These are phyloP conservation scores for Itoplectis maculator DNA, from an alignment of 2,888 invertebrate species.

Conservation along the genomic window DNA sequence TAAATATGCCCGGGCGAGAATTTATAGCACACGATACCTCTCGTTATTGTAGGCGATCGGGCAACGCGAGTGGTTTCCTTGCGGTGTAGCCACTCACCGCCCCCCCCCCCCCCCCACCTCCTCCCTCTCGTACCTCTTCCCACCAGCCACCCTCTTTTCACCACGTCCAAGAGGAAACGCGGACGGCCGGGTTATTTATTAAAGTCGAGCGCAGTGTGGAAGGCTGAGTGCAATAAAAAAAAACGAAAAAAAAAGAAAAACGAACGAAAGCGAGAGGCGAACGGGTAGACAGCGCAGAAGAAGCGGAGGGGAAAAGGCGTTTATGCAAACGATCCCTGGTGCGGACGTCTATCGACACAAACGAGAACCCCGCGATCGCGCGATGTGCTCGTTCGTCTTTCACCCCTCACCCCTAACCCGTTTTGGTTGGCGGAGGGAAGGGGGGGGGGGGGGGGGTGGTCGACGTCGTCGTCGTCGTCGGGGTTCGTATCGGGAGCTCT, in stretches of 20 bases:
- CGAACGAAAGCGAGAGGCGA: not conserved
- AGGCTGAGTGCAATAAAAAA: constrained; percentile 50
- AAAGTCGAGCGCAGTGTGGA: constrained; percentile 63
- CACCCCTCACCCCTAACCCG: constrained; percentile 40
- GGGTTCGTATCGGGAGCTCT: constrained; percentile 49
- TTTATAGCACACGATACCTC: constrained; percentile 63
- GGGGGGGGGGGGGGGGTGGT: no score
- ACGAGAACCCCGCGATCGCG: constrained; percentile 54
- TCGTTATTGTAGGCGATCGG: constrained; percentile 63
- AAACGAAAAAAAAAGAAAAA: constrained; percentile 52
- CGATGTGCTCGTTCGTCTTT: constrained; percentile 67
- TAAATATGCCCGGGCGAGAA: constrained; percentile 60
- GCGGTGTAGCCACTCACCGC: constrained; percentile 43
- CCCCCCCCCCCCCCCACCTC: not conserved
- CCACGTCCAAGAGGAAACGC: constrained; percentile 48
- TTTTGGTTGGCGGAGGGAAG: no score
- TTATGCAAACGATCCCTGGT: constrained; percentile 70
- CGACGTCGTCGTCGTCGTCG: constrained; percentile 27
- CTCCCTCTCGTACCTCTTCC: not conserved
- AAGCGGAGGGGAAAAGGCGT: constrained; percentile 50
- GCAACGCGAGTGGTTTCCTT: constrained; percentile 51
- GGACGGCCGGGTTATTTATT: constrained; percentile 66
- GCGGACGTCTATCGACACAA: constrained; percentile 68
- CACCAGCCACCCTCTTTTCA: constrained; percentile 32
- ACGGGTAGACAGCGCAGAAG: constrained; percentile 28